phyloP scores from a whole-genome alignment of 1,140 invertebrate species.

The Campodea augens region DNA sequence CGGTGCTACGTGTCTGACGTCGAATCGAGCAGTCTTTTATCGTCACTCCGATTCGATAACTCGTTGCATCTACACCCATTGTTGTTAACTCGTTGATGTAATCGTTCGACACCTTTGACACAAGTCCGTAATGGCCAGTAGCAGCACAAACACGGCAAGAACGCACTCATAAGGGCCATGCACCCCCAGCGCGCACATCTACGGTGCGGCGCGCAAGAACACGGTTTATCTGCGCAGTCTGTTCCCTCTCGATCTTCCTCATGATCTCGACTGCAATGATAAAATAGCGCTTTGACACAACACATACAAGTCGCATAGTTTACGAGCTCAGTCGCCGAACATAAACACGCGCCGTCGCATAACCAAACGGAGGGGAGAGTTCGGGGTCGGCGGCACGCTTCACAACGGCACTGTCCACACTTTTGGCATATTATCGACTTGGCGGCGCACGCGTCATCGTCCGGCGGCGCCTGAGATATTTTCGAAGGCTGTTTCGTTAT shows the following conservation, averaged over 20 bases:
- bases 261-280: constrained; percentile 63
- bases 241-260: constrained; percentile 41
- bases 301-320: constrained; percentile 81
- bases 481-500: constrained; percentile 15
- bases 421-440: constrained; percentile 55
- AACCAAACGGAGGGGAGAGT: constrained; percentile 70
- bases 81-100: constrained; percentile 54
- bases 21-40: too few species aligned
- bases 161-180: constrained; percentile 51
- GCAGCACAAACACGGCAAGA: constrained; percentile 70
- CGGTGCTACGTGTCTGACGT: too few species aligned
- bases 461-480: constrained; percentile 18
- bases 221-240: constrained; percentile 62
- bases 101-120: constrained; percentile 52
- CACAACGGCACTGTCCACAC: constrained; percentile 70
- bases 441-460: constrained; percentile 17
- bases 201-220: constrained; percentile 53
- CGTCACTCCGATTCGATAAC: too few species aligned
- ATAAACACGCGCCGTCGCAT: constrained; percentile 64
- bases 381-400: constrained; percentile 61
- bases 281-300: constrained; percentile 79
- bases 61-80: constrained; percentile 45
- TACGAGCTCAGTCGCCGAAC: constrained; percentile 64
- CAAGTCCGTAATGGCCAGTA: constrained; percentile 78
- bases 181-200: constrained; percentile 61